Base-by-base conservation (phyloP, 1,140 invertebrate genomes). In the Drosophila nebulosa region DNA sequence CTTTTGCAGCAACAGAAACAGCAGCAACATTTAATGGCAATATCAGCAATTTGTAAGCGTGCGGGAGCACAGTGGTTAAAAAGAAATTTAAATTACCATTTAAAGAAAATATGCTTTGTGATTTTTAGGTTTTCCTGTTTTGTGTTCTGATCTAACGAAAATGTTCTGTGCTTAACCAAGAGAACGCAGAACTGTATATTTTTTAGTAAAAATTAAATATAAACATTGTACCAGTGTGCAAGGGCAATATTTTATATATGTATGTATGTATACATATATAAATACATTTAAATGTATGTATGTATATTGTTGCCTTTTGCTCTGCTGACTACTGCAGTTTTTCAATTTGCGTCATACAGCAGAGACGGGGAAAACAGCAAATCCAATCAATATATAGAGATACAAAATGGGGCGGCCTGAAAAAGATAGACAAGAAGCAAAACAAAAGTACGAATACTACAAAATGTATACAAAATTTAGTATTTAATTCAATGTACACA, bases 311-410 rank as follows among this genome's bases (percentile, higher is more conserved):
- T 64, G 36, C 35, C 46, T 32, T 51, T 57, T 74, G 64, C 81
- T 74, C 78, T 79, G 53, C 64, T 74, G 72, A 69, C 66, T 84
- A 64, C 69, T 72, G 74, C 73, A 84, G 50, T 81, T 70, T 85
- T 70, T 76, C 69, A 55, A 79, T 83, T 86, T 88, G 72, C 84
- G 84, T 88, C 83, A 88, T 88, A 83, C 16, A 46, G 39, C 7
- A 46, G 39, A 46, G 39, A 21, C 7, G 9, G 16, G 16, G 21
- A 10, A 61, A 27, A 39, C 30, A 64, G 42, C 52, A 42, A 21
- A 10, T 55, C 66, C 50, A 64, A 72, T 64, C 53, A 69, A 85
- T 70, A 64, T 51, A 64, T 7, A 39, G 1, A 50, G 3, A 50
- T n/a, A n/a, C n/a, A n/a, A 24, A 42, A 16, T 18, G 9, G 26